Evolutionary conservation across 2,797 vertebrate species (phyloP), one percentile per base, ranked within the genome.

Genomic region (Neostethus bicornis): DNA sequence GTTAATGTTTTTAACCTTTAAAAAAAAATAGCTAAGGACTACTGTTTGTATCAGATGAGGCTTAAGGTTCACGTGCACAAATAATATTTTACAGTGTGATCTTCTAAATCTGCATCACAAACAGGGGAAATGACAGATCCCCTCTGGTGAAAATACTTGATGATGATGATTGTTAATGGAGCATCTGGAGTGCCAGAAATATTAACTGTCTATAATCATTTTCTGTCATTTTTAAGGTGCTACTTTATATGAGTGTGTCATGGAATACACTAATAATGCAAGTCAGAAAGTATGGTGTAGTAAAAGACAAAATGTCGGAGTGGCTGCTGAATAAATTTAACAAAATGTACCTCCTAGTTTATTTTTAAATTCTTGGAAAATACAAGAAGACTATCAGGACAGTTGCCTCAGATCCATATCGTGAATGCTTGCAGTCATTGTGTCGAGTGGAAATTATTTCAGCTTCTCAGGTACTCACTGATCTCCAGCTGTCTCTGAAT

Each of bases 401-500:
- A 49, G 21, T 52, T 53, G 46, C 66, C 34, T 51, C 39, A 10
- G n/a, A 42, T 53, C 12, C 1, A 28, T 17, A 14, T 43, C 51
- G 31, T 6, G 34, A 13, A 14, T 44, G 28, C 50, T 23, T 13
- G n/a, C 46, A 31, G 31, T 54, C 37, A 28, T 45, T 31, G 7
- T 17, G 28, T 44, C 51, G 11, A 39, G 26, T 37, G 48, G 19
- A 13, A 42, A 44, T 24, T 1, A 37, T 41, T 48, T 51, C 17
- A 9, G 28, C 28, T 43, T 59, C 16, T 24, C 34, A 31, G 35
- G 25, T 44, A 92, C 96, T 95, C 83, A 99, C 97, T 97, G 91
- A 99, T 99, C 88, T 99, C 97, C 75, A 99, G 90, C 80, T 99
- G 97, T 62, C 96, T 93, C 86, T 97, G 96, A 68, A 99, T 98